Evolutionary conservation across 2,797 vertebrate species (phyloP), one percentile per base, ranked within the genome.

Genomic region (Danio kyathit): DNA sequence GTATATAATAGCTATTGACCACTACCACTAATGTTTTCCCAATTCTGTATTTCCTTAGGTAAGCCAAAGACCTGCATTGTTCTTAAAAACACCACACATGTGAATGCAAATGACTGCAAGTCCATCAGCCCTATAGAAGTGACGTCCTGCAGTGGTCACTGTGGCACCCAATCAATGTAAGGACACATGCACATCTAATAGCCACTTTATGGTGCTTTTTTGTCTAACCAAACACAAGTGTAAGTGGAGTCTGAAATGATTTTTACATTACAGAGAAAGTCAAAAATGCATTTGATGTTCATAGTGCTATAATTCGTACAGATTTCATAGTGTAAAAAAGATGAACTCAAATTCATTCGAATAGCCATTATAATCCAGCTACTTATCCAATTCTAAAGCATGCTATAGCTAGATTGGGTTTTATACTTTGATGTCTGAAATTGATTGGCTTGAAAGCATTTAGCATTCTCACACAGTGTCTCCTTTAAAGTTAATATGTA

Each of bases 71-170:
- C 12, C 2, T 99, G 97, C 89, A 74, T 81, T 52, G 83, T 91
- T 21, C 60, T 59, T 7, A 91, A 56, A 67, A 94, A 86, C 19
- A 84, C 70, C 76, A 94, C 88, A 0, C 52, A 90, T 56, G 89
- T 99, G 82, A 6, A 40, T 1, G 49, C 79, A 0, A 78, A 84
- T 2, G 82, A 82, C 80, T 99, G 97, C 54, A 83, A 7, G 29
- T 95, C 96, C 3, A 43, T 88, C 6, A 13, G 46, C 0, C 2
- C 86, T 0, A 91, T 97, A 81, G 89, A 91, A 10, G 41, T 97
- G 74, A 91, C 94, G 44, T 93, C 92, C 84, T 99, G 97, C 61
- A 87, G 89, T 59, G 97, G 97, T 51, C 89, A 90, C 5, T 99
- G 97, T 88, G 93, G 89, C 0, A 89, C 91, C 0, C 91, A 88